Conservation (phyloP, 2,113 vertebrate genomes). For the Cyprinus carpio region DNA sequence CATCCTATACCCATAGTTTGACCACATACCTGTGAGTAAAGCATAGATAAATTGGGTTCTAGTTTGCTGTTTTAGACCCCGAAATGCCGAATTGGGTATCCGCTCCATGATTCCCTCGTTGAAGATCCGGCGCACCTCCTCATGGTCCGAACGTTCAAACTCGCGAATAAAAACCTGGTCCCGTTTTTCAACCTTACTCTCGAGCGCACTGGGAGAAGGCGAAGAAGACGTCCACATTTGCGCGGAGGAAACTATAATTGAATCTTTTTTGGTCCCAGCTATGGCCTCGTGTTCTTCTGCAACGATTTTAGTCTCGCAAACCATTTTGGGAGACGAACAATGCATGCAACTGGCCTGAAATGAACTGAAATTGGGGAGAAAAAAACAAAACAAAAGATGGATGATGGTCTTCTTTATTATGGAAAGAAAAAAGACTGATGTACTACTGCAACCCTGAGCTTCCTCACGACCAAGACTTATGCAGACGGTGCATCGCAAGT, state of each 20-base stretch:
- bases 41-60: constrained; percentile 86
- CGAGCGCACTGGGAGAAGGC: constrained; percentile 64
- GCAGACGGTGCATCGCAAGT: constrained; percentile 78
- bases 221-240: constrained; percentile 85
- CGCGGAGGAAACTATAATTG: constrained; percentile 78
- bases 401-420: constrained; percentile 51
- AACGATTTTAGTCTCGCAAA: constrained; percentile 98
- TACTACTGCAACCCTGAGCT: constrained; percentile 79
- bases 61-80: constrained; percentile 88
- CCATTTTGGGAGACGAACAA: constrained; percentile 95
- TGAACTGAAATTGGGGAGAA: constrained; percentile 56
- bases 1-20: not conserved
- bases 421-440: constrained; percentile 63
- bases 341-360: constrained; percentile 91
- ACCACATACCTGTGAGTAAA: constrained; percentile 85
- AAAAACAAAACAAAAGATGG: constrained; percentile 3
- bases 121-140: constrained; percentile 91
- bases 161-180: constrained; percentile 87
- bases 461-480: constrained; percentile 78
- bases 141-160: constrained; percentile 85
- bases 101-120: constrained; percentile 94
- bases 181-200: constrained; percentile 70
- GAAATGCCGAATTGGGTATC: constrained; percentile 92
- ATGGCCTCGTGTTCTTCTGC: constrained; percentile 91
- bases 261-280: constrained; percentile 87